Evolutionary conservation across 2,113 vertebrate genomes (phyloP), one percentile per base, ranked within the genome.

Genomic region (Gnathonemus longibarbis): DNA sequence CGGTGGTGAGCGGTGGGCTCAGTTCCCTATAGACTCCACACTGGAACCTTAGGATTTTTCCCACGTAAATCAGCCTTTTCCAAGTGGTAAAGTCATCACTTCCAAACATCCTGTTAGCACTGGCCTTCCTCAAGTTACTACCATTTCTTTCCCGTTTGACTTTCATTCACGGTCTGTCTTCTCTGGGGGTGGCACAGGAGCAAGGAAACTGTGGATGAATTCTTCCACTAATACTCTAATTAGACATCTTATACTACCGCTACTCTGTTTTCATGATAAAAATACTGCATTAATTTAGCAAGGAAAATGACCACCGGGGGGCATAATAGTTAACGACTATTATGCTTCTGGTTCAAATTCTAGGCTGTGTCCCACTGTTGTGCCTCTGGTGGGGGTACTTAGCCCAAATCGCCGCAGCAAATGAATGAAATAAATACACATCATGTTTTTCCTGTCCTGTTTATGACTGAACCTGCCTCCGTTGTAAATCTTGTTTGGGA

Each of bases 41-140:
- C 94, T 94, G 94, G 92, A 94, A 93, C 93, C 90, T n/a, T 66
- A 90, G 93, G 93, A 92, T 95, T 95, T 80, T 96, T 96, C 95
- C 95, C 95, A 95, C 95, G 96, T 96, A 96, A 96, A 96, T 96
- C 96, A 96, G 94, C 93, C 93, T 93, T 93, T 27, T 89, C 92
- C 94, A 92, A 94, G 95, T 95, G 95, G 95, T 96, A 95, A 96
- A 96, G 95, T 96, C 96, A 96, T 96, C 94, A 95, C 92, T 83
- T 94, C 93, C 87, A 93, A 91, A 94, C 91, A 93, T 94, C 92
- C 94, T 94, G 93, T 94, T 94, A 94, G 92, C 93, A 91, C 89
- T 53, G 88, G 88, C 90, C 92, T 94, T 92, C 92, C 92, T 91
- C n/a, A 91, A 90, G 70, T 70, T 88, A 62, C 58, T 46, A 3